These are phyloP conservation scores for Venustoraphidia nigricollis DNA, from an alignment of 2,888 invertebrate species.

Conservation along the genomic window DNA sequence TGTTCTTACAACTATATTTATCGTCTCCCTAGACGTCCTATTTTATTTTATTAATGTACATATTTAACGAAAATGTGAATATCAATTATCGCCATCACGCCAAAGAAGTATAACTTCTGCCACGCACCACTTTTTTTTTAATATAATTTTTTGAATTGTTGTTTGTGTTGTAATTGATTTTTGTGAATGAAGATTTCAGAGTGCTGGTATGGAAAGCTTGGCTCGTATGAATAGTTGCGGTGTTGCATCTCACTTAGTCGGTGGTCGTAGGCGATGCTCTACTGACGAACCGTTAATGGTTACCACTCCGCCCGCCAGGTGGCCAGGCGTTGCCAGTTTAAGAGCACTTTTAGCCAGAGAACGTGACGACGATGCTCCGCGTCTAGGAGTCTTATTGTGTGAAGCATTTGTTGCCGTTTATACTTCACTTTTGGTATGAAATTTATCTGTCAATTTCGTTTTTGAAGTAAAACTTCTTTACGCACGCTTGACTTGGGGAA, in stretches of 20 bases:
- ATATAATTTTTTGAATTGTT: too few relatives aligned
- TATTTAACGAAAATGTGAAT: too few relatives aligned
- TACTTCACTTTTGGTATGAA: slow-evolving; percentile 57
- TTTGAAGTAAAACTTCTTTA: too few relatives aligned
- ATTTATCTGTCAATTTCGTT: not conserved
- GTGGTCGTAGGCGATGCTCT: slow-evolving; percentile 55
- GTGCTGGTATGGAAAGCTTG: slow-evolving; percentile 29
- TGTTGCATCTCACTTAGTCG: slow-evolving; percentile 49
- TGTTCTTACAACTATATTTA: too few relatives aligned
- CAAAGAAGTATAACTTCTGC: too few relatives aligned
- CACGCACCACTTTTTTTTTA: too few relatives aligned
- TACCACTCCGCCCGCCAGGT: slow-evolving; percentile 75
- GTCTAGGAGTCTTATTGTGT: slow-evolving; percentile 76
- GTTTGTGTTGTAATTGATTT: too few relatives aligned
- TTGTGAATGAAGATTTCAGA: slow-evolving; percentile 17
- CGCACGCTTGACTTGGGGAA: too few relatives aligned
- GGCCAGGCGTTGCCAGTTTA: slow-evolving; percentile 92
- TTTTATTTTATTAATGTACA: too few relatives aligned
- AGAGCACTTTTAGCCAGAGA: slow-evolving; percentile 81
- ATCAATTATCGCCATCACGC: too few relatives aligned
- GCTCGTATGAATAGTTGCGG: slow-evolving; percentile 24
- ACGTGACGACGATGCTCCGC: slow-evolving; percentile 86
- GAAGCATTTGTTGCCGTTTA: slow-evolving; percentile 91
- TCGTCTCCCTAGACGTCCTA: too few relatives aligned
- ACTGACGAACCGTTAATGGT: slow-evolving; percentile 61